Evolutionary conservation across 2,888 invertebrate genomes (phyloP).

Genomic region (Dione vanillae): DNA sequence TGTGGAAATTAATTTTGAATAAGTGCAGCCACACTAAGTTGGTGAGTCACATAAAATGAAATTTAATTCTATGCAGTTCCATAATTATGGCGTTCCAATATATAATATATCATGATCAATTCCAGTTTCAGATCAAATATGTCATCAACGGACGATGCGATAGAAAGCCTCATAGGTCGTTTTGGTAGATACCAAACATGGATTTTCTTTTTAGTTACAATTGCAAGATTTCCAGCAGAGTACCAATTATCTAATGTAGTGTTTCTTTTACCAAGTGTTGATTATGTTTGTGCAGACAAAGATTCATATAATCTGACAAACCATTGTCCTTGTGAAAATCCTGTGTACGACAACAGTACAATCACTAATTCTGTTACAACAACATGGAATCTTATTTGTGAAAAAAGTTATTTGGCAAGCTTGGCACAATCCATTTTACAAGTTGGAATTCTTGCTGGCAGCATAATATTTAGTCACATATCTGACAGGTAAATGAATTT

Average conservation of each 20-base stretch:
- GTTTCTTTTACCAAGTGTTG: slow-evolving; percentile 81
- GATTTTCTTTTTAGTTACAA: slow-evolving; percentile 74
- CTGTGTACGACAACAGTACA: slow-evolving; percentile 81
- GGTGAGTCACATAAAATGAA: no score
- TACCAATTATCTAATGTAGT: slow-evolving; percentile 83
- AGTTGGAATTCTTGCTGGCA: slow-evolving; percentile 83
- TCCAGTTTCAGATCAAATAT: slow-evolving; percentile 32
- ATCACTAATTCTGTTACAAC: slow-evolving; percentile 84
- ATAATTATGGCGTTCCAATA: no score
- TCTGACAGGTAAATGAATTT: slow-evolving; percentile 71
- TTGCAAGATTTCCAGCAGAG: slow-evolving; percentile 83
- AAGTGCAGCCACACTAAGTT: no score
- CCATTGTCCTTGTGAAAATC: slow-evolving; percentile 69
- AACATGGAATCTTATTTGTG: slow-evolving; percentile 86
- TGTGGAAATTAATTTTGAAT: background rate
- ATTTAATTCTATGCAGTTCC: no score
- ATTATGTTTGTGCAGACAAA: slow-evolving; percentile 75
- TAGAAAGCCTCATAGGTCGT: slow-evolving; percentile 79
- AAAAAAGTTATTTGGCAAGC: slow-evolving; percentile 79
- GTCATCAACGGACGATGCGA: slow-evolving; percentile 55
- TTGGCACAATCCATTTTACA: slow-evolving; percentile 83
- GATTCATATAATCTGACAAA: slow-evolving; percentile 65
- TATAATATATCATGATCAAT: no score
- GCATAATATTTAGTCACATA: slow-evolving; percentile 80
- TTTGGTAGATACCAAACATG: slow-evolving; percentile 84